These are phyloP conservation scores for zebrafish (Danio rerio) DNA, from an alignment of 2,113 vertebrate genomes.

Conservation along the genomic window GRCz12tu NC_133180.1:65810501-65811000, in stretches of 20 bases:
- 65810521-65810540: slow-evolving; percentile 52
- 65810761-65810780: slow-evolving; percentile 36
- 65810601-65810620: slow-evolving; percentile 34
- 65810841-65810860: background rate
- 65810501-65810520: slow-evolving; percentile 52
- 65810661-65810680: slow-evolving; percentile 54
- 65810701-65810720: slow-evolving; percentile 32
- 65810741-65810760: slow-evolving; percentile 46
- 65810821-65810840: background rate
- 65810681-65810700: slow-evolving; percentile 41
- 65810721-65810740: slow-evolving; percentile 45
- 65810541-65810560: slow-evolving; percentile 47
- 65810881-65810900: background rate
- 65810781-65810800: slow-evolving; percentile 37
- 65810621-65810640: slow-evolving; percentile 47
- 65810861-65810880: background rate
- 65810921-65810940: slow-evolving; percentile 26
- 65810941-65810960: slow-evolving; percentile 22
- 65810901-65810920: slow-evolving; percentile 27
- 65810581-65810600: slow-evolving; percentile 57
- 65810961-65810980: slow-evolving; percentile 37
- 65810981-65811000: slow-evolving; percentile 48
- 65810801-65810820: slow-evolving; percentile 11
- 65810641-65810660: slow-evolving; percentile 53
- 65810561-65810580: slow-evolving; percentile 36